A percentile compares a stretch with the other conserved stretches of the same genome.
These are phyloP conservation scores for Centropus unirufus DNA, from an alignment of 2,113 vertebrate genomes.

Conservation along the genomic window DNA sequence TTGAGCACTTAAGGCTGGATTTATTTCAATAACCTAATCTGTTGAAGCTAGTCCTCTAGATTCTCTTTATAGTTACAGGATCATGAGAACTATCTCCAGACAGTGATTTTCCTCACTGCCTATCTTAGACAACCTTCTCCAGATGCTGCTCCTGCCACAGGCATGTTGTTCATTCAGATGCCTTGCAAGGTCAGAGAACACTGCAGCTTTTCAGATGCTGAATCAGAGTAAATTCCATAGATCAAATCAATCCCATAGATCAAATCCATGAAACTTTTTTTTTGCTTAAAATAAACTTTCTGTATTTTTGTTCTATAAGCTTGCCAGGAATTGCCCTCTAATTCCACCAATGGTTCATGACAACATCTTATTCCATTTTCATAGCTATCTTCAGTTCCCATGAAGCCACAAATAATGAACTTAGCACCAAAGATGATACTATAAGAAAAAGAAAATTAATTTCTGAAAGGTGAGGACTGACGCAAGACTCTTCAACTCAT, in stretches of 20 bases:
- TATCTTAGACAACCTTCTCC: constrained; percentile 12
- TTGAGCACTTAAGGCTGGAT: background rate
- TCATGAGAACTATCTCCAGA: background rate
- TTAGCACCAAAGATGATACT: background rate
- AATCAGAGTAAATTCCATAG: background rate
- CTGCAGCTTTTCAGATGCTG: background rate
- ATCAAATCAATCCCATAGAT: background rate
- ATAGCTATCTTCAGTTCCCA: background rate
- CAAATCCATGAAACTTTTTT: background rate
- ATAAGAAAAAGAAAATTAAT: background rate
- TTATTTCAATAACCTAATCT: constrained; percentile 12
- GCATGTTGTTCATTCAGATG: constrained; percentile 1
- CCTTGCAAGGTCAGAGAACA: background rate
- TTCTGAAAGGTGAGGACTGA: background rate
- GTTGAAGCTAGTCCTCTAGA: background rate
- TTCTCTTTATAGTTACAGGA: background rate
- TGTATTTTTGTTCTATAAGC: background rate
- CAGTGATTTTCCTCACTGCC: background rate
- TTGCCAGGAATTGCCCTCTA: background rate
- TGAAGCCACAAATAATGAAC: background rate
- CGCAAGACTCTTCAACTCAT: background rate
- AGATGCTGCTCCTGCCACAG: constrained; percentile 4
- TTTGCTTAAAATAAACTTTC: background rate
- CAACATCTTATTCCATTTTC: background rate
- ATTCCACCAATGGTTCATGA: background rate